These are phyloP conservation scores for Coremacera marginata DNA, from an alignment of 2,888 invertebrate species.

Conservation along the genomic window DNA sequence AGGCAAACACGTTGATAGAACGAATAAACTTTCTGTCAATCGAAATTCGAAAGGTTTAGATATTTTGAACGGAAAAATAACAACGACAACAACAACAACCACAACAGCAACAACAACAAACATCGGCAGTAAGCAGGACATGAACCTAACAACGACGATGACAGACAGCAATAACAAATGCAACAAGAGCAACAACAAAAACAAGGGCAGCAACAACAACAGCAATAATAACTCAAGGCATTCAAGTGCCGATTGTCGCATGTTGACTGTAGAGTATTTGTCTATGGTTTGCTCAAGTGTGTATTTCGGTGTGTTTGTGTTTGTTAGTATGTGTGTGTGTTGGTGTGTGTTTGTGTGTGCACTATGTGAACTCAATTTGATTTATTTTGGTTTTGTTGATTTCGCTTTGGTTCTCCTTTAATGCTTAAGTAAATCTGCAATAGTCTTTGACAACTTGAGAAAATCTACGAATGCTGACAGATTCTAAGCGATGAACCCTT, in stretches of 20 bases:
- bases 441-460: neutral
- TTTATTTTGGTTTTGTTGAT: slow-evolving; percentile 18
- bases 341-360: neutral
- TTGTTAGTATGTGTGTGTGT: too few relatives aligned
- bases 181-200: slow-evolving; percentile 6
- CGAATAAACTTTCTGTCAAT: slow-evolving; percentile 20
- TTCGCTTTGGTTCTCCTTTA: slow-evolving; percentile 25
- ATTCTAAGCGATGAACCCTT: neutral
- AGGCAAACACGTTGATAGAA: slow-evolving; percentile 16
- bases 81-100: slow-evolving; percentile 6
- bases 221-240: slow-evolving; percentile 38
- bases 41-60: slow-evolving; percentile 27
- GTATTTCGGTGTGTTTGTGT: slow-evolving; percentile 18
- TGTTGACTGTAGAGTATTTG: slow-evolving; percentile 33
- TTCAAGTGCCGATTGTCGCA: slow-evolving; percentile 39
- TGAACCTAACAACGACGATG: slow-evolving; percentile 3
- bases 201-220: slow-evolving; percentile 26
- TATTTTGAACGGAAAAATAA: slow-evolving; percentile 17
- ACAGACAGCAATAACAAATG: neutral
- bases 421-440: slow-evolving; percentile 15
- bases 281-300: neutral
- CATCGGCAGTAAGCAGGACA: neutral
- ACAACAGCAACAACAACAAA: neutral
- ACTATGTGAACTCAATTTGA: slow-evolving; percentile 3
- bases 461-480: neutral